Percentiles rank a stretch among this genome's conserved stretches.
phyloP scores from a whole-genome alignment of 2,797 vertebrate species.

The Acestrorhynchus altus region DNA sequence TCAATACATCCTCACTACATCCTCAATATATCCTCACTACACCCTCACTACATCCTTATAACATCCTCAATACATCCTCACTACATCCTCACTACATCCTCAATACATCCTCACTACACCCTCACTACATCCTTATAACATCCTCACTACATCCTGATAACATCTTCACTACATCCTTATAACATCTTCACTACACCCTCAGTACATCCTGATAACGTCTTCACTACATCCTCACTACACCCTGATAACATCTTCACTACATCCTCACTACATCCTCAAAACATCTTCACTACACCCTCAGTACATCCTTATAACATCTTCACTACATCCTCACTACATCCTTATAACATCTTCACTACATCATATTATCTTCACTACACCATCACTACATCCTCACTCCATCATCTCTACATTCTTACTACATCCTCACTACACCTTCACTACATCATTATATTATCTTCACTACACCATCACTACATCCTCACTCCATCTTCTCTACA shows the following conservation, averaged over 20 bases:
- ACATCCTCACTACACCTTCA: not conserved
- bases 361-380: slow-evolving; percentile 22
- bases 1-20: too few relatives aligned
- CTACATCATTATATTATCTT: slow-evolving; percentile 15
- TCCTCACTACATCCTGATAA: too few relatives aligned
- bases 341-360: not conserved
- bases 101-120: too few relatives aligned
- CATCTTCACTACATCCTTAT: too few relatives aligned
- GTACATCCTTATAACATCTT: too few relatives aligned
- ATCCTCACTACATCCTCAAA: not conserved
- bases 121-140: too few relatives aligned
- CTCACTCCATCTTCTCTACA: not conserved
- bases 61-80: too few relatives aligned
- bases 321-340: not conserved
- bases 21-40: too few relatives aligned
- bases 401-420: not conserved
- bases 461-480: not conserved
- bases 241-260: too few relatives aligned
- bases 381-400: not conserved
- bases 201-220: not conserved
- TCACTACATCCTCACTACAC: slow-evolving; percentile 13
- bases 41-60: not conserved
- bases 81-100: too few relatives aligned
- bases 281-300: slow-evolving; percentile 3
- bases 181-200: too few relatives aligned